Percentiles rank a stretch among this genome's conserved stretches.
Conservation (phyloP, 2,888 invertebrate species). For the Andrena hattorfiana region DNA sequence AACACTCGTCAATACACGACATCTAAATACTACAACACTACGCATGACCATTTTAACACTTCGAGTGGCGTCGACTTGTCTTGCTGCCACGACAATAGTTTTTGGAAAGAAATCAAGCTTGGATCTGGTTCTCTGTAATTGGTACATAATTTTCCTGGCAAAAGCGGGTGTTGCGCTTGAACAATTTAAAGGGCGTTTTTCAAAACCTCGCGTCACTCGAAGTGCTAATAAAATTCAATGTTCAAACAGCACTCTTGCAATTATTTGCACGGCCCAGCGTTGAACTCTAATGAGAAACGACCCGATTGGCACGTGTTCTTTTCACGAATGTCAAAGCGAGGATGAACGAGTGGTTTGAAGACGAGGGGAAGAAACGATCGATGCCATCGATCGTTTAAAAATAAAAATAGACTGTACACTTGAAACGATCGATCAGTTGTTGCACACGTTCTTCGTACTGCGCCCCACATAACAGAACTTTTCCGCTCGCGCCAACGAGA, state of each 20-base stretch:
- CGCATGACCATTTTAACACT: neutral
- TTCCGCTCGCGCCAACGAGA: neutral
- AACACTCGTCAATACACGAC: neutral
- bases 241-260: neutral
- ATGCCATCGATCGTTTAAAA: slow-evolving; percentile 42
- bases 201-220: too few species aligned
- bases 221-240: too few species aligned
- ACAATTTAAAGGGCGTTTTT: too few species aligned
- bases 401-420: slow-evolving; percentile 37
- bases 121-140: too few species aligned
- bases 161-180: too few species aligned
- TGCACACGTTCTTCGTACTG: slow-evolving; percentile 6
- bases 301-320: neutral
- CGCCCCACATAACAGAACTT: neutral
- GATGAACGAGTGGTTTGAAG: slow-evolving; percentile 10
- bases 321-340: neutral
- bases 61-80: neutral
- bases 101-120: too few species aligned
- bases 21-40: neutral
- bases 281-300: neutral
- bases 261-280: neutral
- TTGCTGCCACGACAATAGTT: too few species aligned
- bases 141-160: too few species aligned
- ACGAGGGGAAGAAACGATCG: slow-evolving; percentile 23
- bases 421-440: slow-evolving; percentile 40